Percentiles rank a stretch among this genome's conserved stretches.
Conservation (phyloP, 2,113 vertebrate genomes). For the Xenopus tropicalis region DNA sequence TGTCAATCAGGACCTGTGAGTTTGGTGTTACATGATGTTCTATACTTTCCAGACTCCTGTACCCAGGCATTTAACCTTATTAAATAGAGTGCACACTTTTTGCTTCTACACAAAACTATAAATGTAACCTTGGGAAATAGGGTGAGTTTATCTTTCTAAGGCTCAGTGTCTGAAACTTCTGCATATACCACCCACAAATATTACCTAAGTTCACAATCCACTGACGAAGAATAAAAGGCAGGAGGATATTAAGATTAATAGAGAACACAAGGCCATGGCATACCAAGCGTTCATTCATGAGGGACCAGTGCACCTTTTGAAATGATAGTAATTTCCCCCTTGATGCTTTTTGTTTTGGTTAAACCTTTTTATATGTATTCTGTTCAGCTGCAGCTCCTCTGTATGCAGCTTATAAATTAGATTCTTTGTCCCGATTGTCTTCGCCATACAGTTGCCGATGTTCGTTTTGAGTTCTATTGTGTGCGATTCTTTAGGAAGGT, state of each 20-base stretch:
- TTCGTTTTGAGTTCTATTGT: slow-evolving; percentile 13
- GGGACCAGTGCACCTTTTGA: slow-evolving; percentile 11
- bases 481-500: slow-evolving; percentile 12
- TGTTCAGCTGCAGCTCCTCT: slow-evolving; percentile 5
- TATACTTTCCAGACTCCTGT: no score
- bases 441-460: neutral
- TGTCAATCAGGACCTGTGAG: no score
- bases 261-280: slow-evolving; percentile 5
- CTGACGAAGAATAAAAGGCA: slow-evolving; percentile 18
- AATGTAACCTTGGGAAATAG: slow-evolving; percentile 27
- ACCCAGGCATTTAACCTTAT: no score
- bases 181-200: slow-evolving; percentile 39
- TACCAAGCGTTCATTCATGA: slow-evolving; percentile 1
- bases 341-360: slow-evolving; percentile 15
- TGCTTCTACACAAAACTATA: neutral
- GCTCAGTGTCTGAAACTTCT: slow-evolving; percentile 26
- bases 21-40: no score
- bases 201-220: slow-evolving; percentile 22
- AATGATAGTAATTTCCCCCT: neutral
- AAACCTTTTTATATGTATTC: slow-evolving; percentile 37
- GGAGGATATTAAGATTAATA: slow-evolving; percentile 30
- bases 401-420: slow-evolving; percentile 1
- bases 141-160: slow-evolving; percentile 35
- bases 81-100: no score
- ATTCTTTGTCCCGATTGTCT: neutral